Percentiles rank a stretch among this genome's conserved stretches.
Conservation (phyloP, 2,797 vertebrate genomes). For the Anguilla anguilla region DNA sequence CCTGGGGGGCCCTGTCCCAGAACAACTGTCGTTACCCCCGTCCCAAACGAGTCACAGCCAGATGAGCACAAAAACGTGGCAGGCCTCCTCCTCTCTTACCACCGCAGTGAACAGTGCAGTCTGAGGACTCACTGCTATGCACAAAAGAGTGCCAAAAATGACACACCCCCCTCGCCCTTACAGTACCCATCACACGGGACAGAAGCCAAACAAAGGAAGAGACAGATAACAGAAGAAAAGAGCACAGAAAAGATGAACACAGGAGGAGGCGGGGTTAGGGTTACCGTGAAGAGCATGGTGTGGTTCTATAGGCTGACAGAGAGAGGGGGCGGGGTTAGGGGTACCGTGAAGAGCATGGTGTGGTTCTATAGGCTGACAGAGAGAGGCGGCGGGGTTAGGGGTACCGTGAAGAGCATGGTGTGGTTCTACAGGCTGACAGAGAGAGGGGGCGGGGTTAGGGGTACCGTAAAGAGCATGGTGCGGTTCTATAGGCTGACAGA, state of each 20-base stretch:
- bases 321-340: not conserved
- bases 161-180: not conserved
- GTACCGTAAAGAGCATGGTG: slow-evolving; percentile 96
- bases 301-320: not conserved
- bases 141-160: not conserved
- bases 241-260: not conserved
- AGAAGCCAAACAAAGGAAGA: not conserved
- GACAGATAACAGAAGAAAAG: not conserved
- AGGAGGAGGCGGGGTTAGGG: not conserved
- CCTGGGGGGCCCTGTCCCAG: not conserved
- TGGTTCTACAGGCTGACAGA: not conserved
- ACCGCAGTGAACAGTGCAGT: not conserved
- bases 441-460: not conserved
- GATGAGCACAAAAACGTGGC: not conserved
- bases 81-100: not conserved
- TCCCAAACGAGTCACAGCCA: not conserved
- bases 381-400: not conserved
- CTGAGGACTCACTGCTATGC: not conserved
- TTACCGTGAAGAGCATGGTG: not conserved
- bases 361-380: not conserved
- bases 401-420: not conserved
- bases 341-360: not conserved
- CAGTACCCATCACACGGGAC: not conserved
- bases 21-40: not conserved
- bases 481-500: slow-evolving; percentile 69